Conservation (phyloP, 1,140 invertebrate genomes). For the Tenebrio molitor region DNA sequence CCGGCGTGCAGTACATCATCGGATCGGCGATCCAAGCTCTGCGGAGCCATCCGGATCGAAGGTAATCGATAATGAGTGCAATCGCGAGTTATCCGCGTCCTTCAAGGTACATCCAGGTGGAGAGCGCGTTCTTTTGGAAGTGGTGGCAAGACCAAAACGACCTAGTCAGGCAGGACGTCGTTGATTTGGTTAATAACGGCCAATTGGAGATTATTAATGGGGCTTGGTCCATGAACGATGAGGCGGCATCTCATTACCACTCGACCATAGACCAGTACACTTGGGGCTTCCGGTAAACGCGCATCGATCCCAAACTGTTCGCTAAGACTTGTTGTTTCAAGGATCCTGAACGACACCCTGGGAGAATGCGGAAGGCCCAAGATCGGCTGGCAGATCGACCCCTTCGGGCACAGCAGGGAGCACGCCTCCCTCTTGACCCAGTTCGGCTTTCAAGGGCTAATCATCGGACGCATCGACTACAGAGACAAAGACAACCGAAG, state of each 20-base stretch:
- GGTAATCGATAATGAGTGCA: no score
- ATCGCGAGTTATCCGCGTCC: no score
- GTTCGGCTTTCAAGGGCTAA: slow-evolving; percentile 81
- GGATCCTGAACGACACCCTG: slow-evolving; percentile 72
- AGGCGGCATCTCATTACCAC: slow-evolving; percentile 84
- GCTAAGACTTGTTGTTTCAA: no score
- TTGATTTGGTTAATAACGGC: slow-evolving; percentile 70
- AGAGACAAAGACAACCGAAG: slow-evolving; percentile 77
- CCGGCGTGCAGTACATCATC: slow-evolving; percentile 58
- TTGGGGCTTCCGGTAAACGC: no score
- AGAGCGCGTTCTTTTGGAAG: slow-evolving; percentile 71
- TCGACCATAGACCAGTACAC: slow-evolving; percentile 89
- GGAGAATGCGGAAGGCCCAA: slow-evolving; percentile 76
- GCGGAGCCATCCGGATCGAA: slow-evolving; percentile 68
- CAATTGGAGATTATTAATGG: slow-evolving; percentile 83
- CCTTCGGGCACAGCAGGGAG: slow-evolving; percentile 82
- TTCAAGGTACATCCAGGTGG: slow-evolving; percentile 65
- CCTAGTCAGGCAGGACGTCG: slow-evolving; percentile 66
- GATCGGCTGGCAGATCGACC: slow-evolving; percentile 83
- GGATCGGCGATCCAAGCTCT: slow-evolving; percentile 52
- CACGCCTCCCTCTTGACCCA: slow-evolving; percentile 80
- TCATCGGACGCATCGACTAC: slow-evolving; percentile 83
- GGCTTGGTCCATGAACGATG: slow-evolving; percentile 86
- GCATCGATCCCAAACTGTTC: no score
- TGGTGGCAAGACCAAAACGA: slow-evolving; percentile 80